phyloP scores from a whole-genome alignment of 1,140 invertebrate species.

The Drosophila virilis region DNA sequence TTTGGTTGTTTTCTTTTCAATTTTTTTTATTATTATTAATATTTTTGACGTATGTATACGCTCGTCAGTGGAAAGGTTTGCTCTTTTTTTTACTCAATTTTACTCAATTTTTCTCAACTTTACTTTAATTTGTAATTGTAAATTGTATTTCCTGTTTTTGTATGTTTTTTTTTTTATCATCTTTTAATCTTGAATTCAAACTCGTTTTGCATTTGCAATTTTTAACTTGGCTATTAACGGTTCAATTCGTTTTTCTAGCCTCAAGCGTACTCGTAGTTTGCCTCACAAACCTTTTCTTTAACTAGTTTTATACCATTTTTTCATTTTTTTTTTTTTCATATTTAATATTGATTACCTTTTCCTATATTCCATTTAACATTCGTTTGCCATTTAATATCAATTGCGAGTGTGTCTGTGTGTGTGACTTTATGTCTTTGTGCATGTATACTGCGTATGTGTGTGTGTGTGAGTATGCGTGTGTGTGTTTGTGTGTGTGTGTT shows the following conservation, averaged over 20 bases:
- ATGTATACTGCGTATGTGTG: slow-evolving; percentile 5
- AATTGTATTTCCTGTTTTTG: slow-evolving; percentile 43
- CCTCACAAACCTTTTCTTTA: slow-evolving; percentile 19
- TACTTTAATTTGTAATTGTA: slow-evolving; percentile 43
- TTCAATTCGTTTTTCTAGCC: slow-evolving; percentile 53
- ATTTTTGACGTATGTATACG: slow-evolving; percentile 25
- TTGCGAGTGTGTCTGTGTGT: slow-evolving; percentile 18
- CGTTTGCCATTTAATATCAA: slow-evolving; percentile 26
- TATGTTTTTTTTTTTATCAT: slow-evolving; percentile 33
- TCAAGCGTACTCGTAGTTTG: slow-evolving; percentile 4
- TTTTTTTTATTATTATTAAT: slow-evolving; percentile 7
- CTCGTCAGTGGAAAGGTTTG: slow-evolving; percentile 41
- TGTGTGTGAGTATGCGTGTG: background rate
- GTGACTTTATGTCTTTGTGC: background rate
- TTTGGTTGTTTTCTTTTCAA: slow-evolving; percentile 13
- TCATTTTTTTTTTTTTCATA: background rate
- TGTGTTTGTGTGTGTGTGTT: slow-evolving; percentile 2
- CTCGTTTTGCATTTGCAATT: slow-evolving; percentile 43
- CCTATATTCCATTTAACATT: slow-evolving; percentile 25
- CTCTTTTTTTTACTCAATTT: slow-evolving; percentile 16
- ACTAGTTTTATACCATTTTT: slow-evolving; percentile 2
- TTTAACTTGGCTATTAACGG: slow-evolving; percentile 47
- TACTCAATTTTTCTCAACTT: slow-evolving; percentile 1
- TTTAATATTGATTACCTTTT: background rate
- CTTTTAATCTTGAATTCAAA: slow-evolving; percentile 43